phyloP scores from a whole-genome alignment of 2,888 invertebrate species.

The Drosophila imparisetae region DNA sequence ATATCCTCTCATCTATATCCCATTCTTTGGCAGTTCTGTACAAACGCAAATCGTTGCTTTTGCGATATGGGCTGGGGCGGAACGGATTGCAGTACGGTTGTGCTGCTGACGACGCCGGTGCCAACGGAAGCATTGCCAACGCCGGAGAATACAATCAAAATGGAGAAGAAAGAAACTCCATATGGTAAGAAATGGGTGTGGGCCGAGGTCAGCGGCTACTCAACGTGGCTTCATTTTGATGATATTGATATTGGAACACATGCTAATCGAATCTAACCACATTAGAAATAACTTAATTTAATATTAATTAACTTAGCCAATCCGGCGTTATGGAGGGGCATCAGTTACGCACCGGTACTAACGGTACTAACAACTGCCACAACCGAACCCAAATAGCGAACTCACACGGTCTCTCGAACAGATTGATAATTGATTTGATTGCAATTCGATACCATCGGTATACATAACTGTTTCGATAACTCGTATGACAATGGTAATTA shows the following conservation, averaged over 20 bases:
- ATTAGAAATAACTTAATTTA: constrained; percentile 33
- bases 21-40: constrained; percentile 89
- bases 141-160: constrained; percentile 87
- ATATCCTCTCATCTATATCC: constrained; percentile 37
- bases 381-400: constrained; percentile 50
- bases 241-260: constrained; percentile 17
- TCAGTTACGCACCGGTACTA: constrained; percentile 34
- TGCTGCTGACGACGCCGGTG: constrained; percentile 88
- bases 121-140: constrained; percentile 87
- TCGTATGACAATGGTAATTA: constrained; percentile 80
- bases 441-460: constrained; percentile 60
- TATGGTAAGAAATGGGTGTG: constrained; percentile 89
- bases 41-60: constrained; percentile 96
- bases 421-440: constrained; percentile 64
- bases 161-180: constrained; percentile 96
- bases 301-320: constrained; percentile 50
- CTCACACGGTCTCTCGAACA: constrained; percentile 60
- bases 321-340: constrained; percentile 49
- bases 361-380: constrained; percentile 43
- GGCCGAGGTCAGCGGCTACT: constrained; percentile 4
- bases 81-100: constrained; percentile 92
- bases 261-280: constrained; percentile 34
- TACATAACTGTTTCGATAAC: constrained; percentile 60
- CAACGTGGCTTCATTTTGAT: constrained; percentile 13
- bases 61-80: constrained; percentile 96